Evolutionary conservation across 2,113 vertebrate genomes (phyloP).

Genomic region (Eclectus roratus): DNA sequence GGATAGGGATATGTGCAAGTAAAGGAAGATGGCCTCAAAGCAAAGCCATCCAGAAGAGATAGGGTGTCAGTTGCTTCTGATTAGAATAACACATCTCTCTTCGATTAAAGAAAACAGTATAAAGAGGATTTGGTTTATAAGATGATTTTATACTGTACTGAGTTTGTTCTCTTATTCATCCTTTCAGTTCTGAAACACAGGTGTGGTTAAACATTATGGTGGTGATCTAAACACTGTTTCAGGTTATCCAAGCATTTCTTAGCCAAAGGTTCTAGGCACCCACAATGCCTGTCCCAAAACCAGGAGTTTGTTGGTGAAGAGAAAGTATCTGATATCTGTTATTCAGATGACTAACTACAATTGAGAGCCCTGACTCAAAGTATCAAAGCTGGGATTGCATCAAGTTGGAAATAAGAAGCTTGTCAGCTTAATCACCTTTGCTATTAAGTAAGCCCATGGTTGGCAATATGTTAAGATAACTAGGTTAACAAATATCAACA

Average conservation of each 20-base stretch:
- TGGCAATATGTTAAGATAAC: not conserved
- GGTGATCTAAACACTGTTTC: not conserved
- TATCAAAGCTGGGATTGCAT: not conserved
- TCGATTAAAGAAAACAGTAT: not conserved
- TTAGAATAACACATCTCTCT: not conserved
- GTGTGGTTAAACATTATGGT: not conserved
- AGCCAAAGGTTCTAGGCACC: not conserved
- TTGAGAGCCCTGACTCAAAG: not conserved
- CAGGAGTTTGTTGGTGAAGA: not conserved
- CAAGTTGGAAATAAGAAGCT: not conserved
- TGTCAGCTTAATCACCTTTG: not conserved
- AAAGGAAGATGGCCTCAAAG: not conserved
- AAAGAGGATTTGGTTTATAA: not conserved
- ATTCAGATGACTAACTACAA: not conserved
- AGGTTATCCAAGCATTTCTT: not conserved
- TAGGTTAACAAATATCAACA: not conserved
- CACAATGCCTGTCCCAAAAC: not conserved
- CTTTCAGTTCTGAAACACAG: not conserved
- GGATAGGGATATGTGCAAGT: not conserved
- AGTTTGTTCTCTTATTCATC: not conserved
- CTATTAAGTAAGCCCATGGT: not conserved
- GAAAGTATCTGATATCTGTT: not conserved
- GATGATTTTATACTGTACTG: not conserved
- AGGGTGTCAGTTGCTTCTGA: not conserved
- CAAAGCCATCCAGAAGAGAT: not conserved